phyloP scores from a whole-genome alignment of 2,888 invertebrate species.

The Enchytraeus crypticus region DNA sequence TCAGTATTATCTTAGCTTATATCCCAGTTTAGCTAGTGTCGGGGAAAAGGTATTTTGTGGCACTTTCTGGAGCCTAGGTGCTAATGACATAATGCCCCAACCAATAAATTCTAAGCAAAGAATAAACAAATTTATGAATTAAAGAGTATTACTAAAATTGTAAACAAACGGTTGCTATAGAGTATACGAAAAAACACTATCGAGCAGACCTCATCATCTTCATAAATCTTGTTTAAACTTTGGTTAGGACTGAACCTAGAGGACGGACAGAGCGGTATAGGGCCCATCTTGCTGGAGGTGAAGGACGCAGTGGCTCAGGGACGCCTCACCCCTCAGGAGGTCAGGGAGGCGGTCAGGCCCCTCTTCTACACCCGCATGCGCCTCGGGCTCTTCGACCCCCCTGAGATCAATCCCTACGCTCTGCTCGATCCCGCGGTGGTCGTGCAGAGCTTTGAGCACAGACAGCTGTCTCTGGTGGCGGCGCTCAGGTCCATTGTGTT shows the following conservation, averaged over 20 bases:
- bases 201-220: background rate
- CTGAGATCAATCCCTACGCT: conserved; percentile 35
- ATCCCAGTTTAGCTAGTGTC: no score
- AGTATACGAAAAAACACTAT: no score
- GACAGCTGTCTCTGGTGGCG: conserved; percentile 28
- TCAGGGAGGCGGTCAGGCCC: conserved; percentile 19
- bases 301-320: conserved; percentile 25
- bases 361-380: conserved; percentile 30
- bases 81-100: no score
- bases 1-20: no score
- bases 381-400: conserved; percentile 31
- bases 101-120: no score
- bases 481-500: conserved; percentile 34
- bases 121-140: no score
- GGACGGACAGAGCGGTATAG: conserved; percentile 6
- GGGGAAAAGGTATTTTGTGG: no score
- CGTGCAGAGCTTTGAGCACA: conserved; percentile 28
- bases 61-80: no score
- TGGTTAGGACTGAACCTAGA: conserved; percentile 17
- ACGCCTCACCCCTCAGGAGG: background rate
- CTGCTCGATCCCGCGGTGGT: conserved; percentile 23
- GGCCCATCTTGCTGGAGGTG: conserved; percentile 10
- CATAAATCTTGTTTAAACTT: background rate
- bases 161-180: no score
- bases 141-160: no score